Conservation (phyloP, 2,113 vertebrate genomes). For the Platichthys stellatus region DNA sequence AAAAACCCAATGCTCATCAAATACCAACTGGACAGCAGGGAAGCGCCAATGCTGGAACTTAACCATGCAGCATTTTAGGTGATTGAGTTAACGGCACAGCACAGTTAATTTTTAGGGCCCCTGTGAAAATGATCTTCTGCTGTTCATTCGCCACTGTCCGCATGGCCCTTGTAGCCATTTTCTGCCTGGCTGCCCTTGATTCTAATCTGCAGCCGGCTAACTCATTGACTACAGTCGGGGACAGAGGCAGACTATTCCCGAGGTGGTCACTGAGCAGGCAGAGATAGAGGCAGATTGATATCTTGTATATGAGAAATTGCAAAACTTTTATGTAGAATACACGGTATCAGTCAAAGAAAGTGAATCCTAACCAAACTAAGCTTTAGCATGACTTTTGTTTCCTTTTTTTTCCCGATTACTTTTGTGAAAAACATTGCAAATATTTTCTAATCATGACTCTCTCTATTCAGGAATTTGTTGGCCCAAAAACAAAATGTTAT, state of each 20-base stretch:
- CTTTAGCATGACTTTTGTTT: background rate
- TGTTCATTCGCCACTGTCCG: conserved; percentile 55
- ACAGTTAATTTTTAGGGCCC: conserved; percentile 70
- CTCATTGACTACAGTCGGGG: conserved; percentile 40
- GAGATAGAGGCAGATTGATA: conserved; percentile 50
- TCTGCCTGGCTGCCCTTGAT: conserved; percentile 76
- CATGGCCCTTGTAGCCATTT: conserved; percentile 75
- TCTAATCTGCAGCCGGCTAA: conserved; percentile 63
- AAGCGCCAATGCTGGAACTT: conserved; percentile 42
- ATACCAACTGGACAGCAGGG: conserved; percentile 54
- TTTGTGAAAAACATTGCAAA: background rate
- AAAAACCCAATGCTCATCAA: conserved; percentile 52
- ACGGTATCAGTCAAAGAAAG: conserved; percentile 18
- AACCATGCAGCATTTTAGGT: conserved; percentile 54
- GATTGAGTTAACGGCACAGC: conserved; percentile 61
- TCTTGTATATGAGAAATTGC: conserved; percentile 42
- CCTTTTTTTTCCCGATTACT: background rate
- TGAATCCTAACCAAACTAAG: conserved; percentile 24
- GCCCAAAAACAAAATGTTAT: background rate
- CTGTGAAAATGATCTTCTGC: conserved; percentile 73
- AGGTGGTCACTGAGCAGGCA: conserved; percentile 43
- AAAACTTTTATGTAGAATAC: conserved; percentile 45
- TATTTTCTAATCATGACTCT: background rate
- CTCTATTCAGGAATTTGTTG: no score
- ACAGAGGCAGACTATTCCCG: conserved; percentile 61